These are phyloP conservation scores for Phylloscopus whistleri DNA, from an alignment of 2,113 vertebrate genomes.

Conservation along the genomic window DNA sequence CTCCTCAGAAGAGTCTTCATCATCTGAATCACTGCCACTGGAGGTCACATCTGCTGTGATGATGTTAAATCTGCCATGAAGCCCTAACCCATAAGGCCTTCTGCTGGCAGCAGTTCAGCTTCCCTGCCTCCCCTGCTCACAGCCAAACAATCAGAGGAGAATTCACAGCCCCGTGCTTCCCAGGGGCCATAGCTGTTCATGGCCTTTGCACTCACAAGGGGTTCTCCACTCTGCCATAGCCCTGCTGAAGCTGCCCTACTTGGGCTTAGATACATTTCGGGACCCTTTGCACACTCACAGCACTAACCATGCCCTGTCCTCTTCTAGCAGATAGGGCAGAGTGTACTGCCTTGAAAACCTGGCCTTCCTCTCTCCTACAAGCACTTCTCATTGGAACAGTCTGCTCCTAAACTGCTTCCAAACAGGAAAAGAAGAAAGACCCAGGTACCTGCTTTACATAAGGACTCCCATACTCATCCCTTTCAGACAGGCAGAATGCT, in stretches of 20 bases:
- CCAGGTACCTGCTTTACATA: neutral
- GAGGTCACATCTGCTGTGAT: conserved; percentile 45
- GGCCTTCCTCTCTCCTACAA: neutral
- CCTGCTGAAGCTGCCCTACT: neutral
- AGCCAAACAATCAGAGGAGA: neutral
- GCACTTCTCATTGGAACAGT: neutral
- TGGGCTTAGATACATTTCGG: fast-evolving
- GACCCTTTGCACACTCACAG: fast-evolving
- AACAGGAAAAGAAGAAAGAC: neutral
- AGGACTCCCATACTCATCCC: neutral
- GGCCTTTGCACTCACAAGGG: neutral
- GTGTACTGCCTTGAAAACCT: fast-evolving
- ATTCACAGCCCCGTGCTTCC: fast-evolving
- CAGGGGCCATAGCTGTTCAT: neutral
- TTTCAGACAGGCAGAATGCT: neutral
- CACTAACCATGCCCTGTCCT: neutral
- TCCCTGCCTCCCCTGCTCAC: neutral
- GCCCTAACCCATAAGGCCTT: neutral
- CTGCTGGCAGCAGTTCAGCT: neutral
- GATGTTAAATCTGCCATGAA: conserved; percentile 46
- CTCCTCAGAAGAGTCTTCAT: conserved; percentile 39
- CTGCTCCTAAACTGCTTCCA: neutral
- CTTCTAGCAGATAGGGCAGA: neutral
- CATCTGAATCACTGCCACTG: conserved; percentile 38
- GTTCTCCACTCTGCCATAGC: neutral